These are phyloP conservation scores for Dryas iulia DNA, from an alignment of 1,140 invertebrate genomes.

Conservation along the genomic window DNA sequence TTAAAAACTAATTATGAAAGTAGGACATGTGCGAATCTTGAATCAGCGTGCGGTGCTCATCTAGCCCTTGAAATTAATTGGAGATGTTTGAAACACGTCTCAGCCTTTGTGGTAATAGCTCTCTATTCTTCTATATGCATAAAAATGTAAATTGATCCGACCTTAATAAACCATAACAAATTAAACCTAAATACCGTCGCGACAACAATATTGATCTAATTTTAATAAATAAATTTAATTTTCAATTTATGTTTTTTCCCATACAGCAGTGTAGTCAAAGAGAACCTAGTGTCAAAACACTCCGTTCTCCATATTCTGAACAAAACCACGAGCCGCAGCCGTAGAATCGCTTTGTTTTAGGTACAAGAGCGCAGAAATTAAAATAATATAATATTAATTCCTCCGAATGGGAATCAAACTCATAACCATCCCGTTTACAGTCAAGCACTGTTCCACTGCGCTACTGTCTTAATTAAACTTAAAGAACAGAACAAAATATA, in stretches of 20 bases:
- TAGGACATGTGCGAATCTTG: conserved; percentile 26
- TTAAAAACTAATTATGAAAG: conserved; percentile 31
- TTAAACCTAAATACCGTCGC: neutral
- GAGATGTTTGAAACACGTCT: conserved; percentile 32
- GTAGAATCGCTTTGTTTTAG: too few relatives aligned
- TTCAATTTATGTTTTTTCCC: neutral
- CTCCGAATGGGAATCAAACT: too few relatives aligned
- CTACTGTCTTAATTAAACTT: too few relatives aligned
- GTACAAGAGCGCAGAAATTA: too few relatives aligned
- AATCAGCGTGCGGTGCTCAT: conserved; percentile 23
- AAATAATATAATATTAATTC: too few relatives aligned
- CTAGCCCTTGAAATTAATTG: conserved; percentile 40
- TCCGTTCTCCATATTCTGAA: too few relatives aligned
- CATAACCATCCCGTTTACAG: too few relatives aligned
- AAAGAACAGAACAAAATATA: too few relatives aligned
- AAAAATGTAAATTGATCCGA: conserved; percentile 24
- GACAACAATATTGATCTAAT: neutral
- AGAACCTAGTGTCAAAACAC: too few relatives aligned
- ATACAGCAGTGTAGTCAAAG: too few relatives aligned
- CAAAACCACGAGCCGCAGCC: too few relatives aligned
- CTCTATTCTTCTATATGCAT: neutral
- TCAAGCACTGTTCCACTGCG: too few relatives aligned
- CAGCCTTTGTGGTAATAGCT: conserved; percentile 19
- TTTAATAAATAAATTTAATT: neutral
- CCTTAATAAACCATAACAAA: conserved; percentile 15